phyloP scores from a whole-genome alignment of 2,888 invertebrate species.

The Sarcophaga carnaria region DNA sequence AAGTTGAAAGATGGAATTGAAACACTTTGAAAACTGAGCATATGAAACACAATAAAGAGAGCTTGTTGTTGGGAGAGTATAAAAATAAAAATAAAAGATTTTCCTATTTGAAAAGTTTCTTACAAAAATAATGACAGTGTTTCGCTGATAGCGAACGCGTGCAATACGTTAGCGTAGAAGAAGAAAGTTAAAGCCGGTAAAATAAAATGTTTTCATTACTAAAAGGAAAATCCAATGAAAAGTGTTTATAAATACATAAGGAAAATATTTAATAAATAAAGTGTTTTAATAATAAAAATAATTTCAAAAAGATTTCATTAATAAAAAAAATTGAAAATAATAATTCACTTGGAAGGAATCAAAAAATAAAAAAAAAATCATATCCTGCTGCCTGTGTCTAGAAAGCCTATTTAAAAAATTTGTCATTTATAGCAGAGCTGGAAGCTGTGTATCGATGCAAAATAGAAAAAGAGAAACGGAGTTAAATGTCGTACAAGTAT shows the following conservation, averaged over 20 bases:
- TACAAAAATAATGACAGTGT: constrained; percentile 60
- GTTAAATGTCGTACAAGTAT: not conserved
- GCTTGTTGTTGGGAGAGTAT: not conserved
- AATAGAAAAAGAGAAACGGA: not conserved
- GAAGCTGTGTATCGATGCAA: not conserved
- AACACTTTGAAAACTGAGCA: constrained; percentile 26
- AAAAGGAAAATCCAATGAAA: not conserved
- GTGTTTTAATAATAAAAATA: not conserved
- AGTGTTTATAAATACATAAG: not conserved
- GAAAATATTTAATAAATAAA: not conserved
- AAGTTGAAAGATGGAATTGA: constrained; percentile 37
- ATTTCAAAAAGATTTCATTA: constrained; percentile 17
- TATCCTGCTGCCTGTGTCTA: not conserved
- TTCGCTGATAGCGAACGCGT: constrained; percentile 70
- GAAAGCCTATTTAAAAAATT: not conserved
- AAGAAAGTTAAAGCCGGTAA: constrained; percentile 16
- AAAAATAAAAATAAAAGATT: constrained; percentile 50
- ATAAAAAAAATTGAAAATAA: not conserved
- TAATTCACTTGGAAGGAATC: not conserved
- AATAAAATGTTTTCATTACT: not conserved
- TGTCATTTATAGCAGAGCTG: not conserved
- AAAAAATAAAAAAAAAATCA: not conserved
- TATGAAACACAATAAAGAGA: constrained; percentile 2
- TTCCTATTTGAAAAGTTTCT: constrained; percentile 64
- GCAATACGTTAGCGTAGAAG: constrained; percentile 41